These are phyloP conservation scores for Darevskia nairensis DNA, from an alignment of 2,797 vertebrate species.

Conservation along the genomic window DNA sequence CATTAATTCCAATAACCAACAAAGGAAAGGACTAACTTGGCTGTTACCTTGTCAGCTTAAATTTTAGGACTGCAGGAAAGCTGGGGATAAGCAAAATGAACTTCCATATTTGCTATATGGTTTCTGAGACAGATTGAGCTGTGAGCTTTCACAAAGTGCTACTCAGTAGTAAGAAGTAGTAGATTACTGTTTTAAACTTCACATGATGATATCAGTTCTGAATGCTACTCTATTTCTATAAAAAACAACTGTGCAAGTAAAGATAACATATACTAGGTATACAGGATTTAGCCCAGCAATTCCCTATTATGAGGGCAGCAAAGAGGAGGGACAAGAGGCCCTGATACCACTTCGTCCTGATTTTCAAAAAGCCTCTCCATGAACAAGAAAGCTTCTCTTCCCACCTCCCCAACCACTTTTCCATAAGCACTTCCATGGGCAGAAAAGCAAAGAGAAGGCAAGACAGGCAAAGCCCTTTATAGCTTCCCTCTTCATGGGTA, in stretches of 20 bases:
- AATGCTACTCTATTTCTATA: neutral
- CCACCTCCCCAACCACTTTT: too few species aligned
- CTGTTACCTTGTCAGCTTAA: conserved; percentile 29
- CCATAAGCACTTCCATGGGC: too few species aligned
- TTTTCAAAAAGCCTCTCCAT: too few species aligned
- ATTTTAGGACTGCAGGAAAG: conserved; percentile 51
- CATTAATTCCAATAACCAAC: conserved; percentile 48
- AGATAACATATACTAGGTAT: neutral
- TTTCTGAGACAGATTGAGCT: neutral
- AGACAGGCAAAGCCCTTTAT: too few species aligned
- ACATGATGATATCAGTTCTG: neutral
- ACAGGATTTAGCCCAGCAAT: neutral
- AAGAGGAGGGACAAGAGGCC: too few species aligned
- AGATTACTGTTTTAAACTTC: neutral
- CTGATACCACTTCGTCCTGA: too few species aligned
- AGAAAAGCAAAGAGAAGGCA: too few species aligned
- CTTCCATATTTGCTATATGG: neutral
- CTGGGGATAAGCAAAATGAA: neutral
- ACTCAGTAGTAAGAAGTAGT: neutral
- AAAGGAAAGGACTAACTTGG: neutral
- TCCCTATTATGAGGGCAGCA: neutral
- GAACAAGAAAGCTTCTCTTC: too few species aligned
- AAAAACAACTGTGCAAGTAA: neutral
- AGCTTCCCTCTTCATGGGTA: too few species aligned
- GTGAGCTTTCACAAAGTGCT: neutral